Base-by-base conservation (phyloP, 2,797 vertebrate genomes). In the Paramormyrops hopkinsi region DNA sequence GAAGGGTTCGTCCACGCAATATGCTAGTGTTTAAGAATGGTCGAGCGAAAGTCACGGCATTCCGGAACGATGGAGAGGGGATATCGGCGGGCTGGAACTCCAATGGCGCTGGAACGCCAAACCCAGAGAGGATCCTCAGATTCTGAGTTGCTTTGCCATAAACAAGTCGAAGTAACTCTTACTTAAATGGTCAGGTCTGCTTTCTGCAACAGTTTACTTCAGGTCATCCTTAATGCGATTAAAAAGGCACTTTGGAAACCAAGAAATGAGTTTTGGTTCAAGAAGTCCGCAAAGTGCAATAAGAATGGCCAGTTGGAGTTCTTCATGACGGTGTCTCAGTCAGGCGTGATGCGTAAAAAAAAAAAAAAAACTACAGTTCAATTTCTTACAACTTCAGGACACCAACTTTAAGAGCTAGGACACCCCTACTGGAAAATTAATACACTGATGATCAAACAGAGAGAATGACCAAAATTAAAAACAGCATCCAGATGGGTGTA, bases 181-280 rank as follows among this genome's bases (percentile, higher is more conserved):
- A 19, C 2, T 59, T 46, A 9, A 62, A 62, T 84, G 86, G 56
- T 9, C 56, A 41, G 37, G 33, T 25, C 29, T n/a, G 37, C 33
- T 11, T 41, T 29, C 17, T 17, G 50, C n/a, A n/a, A 46, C 8
- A 62, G 22, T 53, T 53, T 41, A 51, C 93, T 92, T 44, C 87
- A 92, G 90, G 94, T 93, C 92, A 93, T 95, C 93, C 93, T 89
- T 92, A 90, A 94, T 92, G 91, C 56, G 73, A 90, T 89, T 82
- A 92, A 92, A 95, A 98, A 99, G 98, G 98, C 98, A 99, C 98
- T 98, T 98, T 92, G 95, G 95, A 96, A 96, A 97, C 95, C 96
- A 96, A 94, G 90, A 97, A 96, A 92, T 94, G 95, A 95, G 95
- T 95, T 95, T 95, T 95, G 96, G 95, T 95, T 97, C 91, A 90